Base-by-base conservation (phyloP, 2,888 invertebrate genomes). In the Nysson spinosus region DNA sequence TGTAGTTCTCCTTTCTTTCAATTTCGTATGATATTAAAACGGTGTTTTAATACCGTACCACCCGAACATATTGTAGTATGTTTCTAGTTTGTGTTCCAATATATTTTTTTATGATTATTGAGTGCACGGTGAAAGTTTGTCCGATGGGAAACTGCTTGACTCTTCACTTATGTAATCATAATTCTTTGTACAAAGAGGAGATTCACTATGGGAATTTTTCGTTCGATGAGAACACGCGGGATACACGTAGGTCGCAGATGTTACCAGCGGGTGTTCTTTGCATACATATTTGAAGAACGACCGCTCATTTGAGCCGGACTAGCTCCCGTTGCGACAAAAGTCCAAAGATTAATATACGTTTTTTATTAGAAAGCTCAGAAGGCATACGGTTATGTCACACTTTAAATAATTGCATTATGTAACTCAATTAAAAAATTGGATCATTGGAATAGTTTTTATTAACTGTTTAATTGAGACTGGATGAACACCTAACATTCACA, bases 221-320 rank as follows among this genome's bases (percentile, higher is more conserved):
- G 51, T 70, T 43, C 51, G 34, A 22, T 19, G 39, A 34, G 55
- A 70, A 65, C 67, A 70, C 52, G 70, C 54, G 32, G 69, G 58
- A 61, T 65, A 60, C 54, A 57, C 62, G 58, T 65, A 62, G 67
- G 57, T 67, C 50, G 63, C 70, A 68, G 72, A 63, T 70, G 70
- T 67, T 75, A 68, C 63, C 75, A 75, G 75, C 73, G 64, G 71
- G 68, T 42, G 71, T 57, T 64, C 71, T 46, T 44, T 68, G 30
- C 55, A 30, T 42, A 70, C 57, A 50, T 65, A 61, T 57, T 62
- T 74, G 62, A 72, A 56, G 63, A 74, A 69, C 71, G 71, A 64
- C 47, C 67, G 70, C 51, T 73, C 58, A 49, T 70, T 69, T 60
- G 57, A 54, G 67, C 51, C 67, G 32, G 44, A 32, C 35, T 52